Percentiles rank a stretch among this genome's conserved stretches.
Evolutionary conservation across 2,797 vertebrate genomes (phyloP).

Genomic region (Coreius guichenoti): DNA sequence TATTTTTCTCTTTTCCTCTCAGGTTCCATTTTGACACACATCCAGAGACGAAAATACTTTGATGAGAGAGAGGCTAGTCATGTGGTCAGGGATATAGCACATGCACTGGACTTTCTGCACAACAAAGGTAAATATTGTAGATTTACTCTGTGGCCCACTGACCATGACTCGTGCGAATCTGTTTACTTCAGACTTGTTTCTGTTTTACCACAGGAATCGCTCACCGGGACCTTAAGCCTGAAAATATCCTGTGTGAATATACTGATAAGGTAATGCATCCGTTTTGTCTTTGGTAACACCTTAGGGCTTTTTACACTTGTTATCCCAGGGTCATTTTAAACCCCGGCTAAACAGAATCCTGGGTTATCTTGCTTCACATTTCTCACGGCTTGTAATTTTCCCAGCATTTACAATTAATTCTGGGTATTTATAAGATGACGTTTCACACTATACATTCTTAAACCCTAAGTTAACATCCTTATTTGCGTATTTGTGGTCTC

Average conservation of each 20-base stretch:
- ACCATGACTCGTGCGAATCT: neutral
- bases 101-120: constrained; percentile 94
- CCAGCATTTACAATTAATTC: neutral
- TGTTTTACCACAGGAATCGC: constrained; percentile 85
- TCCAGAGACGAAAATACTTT: constrained; percentile 93
- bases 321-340: neutral
- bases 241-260: constrained; percentile 95
- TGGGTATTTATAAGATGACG: neutral
- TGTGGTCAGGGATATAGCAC: constrained; percentile 91
- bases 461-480: neutral
- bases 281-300: neutral
- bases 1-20: neutral
- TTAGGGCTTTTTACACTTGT: neutral
- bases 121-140: constrained; percentile 85
- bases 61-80: constrained; percentile 94
- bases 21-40: constrained; percentile 95
- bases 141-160: neutral
- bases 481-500: neutral
- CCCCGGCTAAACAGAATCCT: neutral
- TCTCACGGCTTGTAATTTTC: neutral
- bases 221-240: constrained; percentile 94
- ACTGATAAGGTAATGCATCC: constrained; percentile 82
- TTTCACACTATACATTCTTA: neutral
- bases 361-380: neutral
- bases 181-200: constrained; percentile 20